phyloP scores from a whole-genome alignment of 2,888 invertebrate species.

The Alentia gelatinosa region DNA sequence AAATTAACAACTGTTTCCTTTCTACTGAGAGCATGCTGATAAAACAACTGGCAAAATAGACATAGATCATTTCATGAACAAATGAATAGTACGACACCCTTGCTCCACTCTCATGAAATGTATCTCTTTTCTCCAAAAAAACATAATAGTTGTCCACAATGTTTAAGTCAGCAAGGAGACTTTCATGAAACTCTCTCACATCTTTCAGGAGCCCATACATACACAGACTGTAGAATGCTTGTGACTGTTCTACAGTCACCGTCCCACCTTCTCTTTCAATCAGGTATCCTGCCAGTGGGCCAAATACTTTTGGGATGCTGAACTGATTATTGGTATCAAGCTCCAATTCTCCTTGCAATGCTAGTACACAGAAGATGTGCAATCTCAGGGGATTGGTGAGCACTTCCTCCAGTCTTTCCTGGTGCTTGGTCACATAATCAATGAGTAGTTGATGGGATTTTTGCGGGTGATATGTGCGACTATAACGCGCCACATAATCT shows the following conservation, averaged over 20 bases:
- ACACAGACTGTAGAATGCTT: background rate
- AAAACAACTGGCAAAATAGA: no score
- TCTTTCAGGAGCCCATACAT: background rate
- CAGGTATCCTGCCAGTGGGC: background rate
- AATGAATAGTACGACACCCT: no score
- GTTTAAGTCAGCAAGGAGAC: background rate
- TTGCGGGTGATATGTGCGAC: background rate
- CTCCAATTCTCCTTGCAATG: background rate
- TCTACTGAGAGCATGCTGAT: no score
- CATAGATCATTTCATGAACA: no score
- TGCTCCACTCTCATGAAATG: no score
- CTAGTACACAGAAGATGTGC: background rate
- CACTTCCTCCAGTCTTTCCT: background rate
- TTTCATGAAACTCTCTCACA: background rate
- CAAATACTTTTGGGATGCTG: background rate
- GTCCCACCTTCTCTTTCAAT: background rate
- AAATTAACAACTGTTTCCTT: no score
- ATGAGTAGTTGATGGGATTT: background rate
- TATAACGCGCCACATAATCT: background rate
- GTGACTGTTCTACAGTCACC: background rate
- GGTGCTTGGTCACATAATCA: background rate
- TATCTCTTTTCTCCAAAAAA: background rate
- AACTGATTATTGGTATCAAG: background rate
- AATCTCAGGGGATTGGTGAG: background rate
- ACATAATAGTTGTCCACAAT: background rate